Evolutionary conservation across 2,888 invertebrate genomes (phyloP).

Genomic region (Magallana nippona): DNA sequence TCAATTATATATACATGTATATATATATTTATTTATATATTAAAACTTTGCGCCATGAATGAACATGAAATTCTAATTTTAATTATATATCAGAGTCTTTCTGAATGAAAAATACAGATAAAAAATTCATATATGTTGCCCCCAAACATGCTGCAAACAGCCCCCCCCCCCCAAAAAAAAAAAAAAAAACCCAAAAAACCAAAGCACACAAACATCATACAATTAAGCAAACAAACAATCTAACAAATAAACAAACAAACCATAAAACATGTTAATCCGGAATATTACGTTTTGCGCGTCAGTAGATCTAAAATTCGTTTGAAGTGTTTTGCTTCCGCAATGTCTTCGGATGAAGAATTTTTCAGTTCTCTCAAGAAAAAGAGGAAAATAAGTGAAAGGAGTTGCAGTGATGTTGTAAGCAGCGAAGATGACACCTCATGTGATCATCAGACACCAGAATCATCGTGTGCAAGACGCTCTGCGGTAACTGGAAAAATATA

Average conservation of each 20-base stretch:
- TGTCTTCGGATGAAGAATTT: conserved; percentile 14
- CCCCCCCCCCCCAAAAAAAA: too few relatives aligned
- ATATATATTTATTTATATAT: too few relatives aligned
- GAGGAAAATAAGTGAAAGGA: neutral
- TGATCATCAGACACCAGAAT: neutral
- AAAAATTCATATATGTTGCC: too few relatives aligned
- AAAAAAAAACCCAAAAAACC: too few relatives aligned
- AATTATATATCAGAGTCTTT: too few relatives aligned
- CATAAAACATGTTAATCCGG: neutral
- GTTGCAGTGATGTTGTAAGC: neutral
- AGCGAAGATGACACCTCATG: neutral
- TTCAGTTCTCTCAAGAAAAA: conserved; percentile 11
- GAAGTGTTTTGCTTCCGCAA: neutral
- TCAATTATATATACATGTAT: too few relatives aligned
- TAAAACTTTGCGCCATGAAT: too few relatives aligned
- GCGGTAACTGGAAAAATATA: neutral
- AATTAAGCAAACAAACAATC: too few relatives aligned
- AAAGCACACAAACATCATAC: too few relatives aligned
- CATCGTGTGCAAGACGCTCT: neutral
- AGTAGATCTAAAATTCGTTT: neutral
- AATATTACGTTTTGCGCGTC: neutral
- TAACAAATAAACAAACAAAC: neutral
- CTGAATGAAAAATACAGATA: too few relatives aligned
- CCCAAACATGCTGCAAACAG: too few relatives aligned
- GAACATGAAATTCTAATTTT: too few relatives aligned